These are phyloP conservation scores for Leptocoma aspasia DNA, from an alignment of 2,113 vertebrate species.

Conservation along the genomic window DNA sequence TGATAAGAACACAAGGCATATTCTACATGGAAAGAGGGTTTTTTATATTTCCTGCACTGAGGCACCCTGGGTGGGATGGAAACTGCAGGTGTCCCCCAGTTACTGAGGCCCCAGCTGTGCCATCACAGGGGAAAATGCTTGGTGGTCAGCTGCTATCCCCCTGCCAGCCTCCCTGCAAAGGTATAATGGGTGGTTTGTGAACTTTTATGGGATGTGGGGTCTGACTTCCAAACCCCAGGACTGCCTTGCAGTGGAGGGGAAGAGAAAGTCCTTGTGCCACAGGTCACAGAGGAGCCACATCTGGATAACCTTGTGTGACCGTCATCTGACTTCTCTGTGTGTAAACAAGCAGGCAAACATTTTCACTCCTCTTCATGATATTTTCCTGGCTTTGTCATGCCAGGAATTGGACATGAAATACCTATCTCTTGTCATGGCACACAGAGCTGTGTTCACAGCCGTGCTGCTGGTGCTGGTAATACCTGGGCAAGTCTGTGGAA, in stretches of 20 bases:
- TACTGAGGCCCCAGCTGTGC: background rate
- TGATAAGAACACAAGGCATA: background rate
- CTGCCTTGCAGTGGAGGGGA: background rate
- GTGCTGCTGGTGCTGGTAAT: background rate
- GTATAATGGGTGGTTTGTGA: background rate
- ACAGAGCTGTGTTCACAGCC: background rate
- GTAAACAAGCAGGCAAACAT: background rate
- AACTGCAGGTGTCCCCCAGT: rapidly evolving
- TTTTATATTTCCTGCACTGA: background rate
- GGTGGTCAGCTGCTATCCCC: background rate
- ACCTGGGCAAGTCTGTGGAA: background rate
- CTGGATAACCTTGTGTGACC: background rate
- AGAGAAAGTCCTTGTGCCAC: background rate
- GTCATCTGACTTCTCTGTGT: background rate
- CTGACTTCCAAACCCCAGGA: background rate
- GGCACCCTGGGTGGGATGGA: background rate
- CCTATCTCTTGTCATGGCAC: rapidly evolving
- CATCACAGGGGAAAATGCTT: rapidly evolving
- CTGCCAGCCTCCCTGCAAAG: background rate
- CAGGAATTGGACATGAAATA: background rate
- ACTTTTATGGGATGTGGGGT: background rate
- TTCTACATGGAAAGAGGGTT: background rate
- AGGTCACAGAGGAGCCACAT: background rate
- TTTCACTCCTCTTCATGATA: background rate
- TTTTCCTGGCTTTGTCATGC: background rate